Evolutionary conservation across 2,888 invertebrate species (phyloP).

Genomic region (Conistra vaccinii): DNA sequence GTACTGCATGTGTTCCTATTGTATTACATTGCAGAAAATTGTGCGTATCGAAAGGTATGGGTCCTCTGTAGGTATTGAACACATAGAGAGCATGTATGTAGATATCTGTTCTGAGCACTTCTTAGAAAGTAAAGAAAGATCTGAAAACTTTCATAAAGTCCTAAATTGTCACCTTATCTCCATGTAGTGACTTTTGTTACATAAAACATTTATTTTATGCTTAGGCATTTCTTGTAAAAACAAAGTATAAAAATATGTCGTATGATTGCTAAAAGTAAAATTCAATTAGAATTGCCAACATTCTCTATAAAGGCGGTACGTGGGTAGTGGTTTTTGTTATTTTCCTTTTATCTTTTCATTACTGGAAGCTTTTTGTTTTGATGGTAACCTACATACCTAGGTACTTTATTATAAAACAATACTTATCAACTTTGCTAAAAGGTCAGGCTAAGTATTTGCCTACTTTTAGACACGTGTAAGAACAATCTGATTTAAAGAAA

Average conservation of each 20-base stretch:
- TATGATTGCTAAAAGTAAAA: background rate
- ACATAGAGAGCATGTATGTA: no score
- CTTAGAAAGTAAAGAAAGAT: no score
- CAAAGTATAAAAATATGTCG: background rate
- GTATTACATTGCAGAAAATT: background rate
- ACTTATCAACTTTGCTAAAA: constrained; percentile 32
- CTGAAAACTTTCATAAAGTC: no score
- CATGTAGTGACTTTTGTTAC: no score
- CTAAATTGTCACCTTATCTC: no score
- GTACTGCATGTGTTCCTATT: background rate
- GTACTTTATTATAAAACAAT: constrained; percentile 34
- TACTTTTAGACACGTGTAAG: background rate
- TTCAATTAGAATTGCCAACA: constrained; percentile 3
- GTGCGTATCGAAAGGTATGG: no score
- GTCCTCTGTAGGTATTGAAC: no score
- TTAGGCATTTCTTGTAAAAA: no score
- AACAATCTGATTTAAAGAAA: background rate
- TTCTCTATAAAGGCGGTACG: background rate
- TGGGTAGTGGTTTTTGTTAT: constrained; percentile 23
- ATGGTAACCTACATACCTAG: constrained; percentile 25
- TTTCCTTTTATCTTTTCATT: constrained; percentile 44
- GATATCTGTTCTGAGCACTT: no score
- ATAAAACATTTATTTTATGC: no score
- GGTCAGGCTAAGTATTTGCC: constrained; percentile 13
- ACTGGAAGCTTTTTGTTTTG: constrained; percentile 37